Evolutionary conservation across 2,888 invertebrate species (phyloP), one percentile per base, ranked within the genome.

Genomic region (Xylocampa areola): DNA sequence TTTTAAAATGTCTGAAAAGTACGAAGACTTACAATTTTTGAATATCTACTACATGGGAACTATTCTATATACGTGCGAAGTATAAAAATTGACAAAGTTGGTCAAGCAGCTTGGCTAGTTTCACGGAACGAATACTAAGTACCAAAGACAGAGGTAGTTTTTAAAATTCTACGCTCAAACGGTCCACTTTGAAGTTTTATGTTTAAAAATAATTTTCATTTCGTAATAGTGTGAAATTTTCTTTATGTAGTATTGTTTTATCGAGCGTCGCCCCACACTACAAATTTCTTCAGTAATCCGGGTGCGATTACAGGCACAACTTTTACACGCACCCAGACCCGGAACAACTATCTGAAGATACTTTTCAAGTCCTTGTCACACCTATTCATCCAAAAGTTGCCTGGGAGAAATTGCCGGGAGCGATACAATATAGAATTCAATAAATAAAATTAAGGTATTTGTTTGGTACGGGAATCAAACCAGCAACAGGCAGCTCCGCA

Each of bases 11-110:
- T 44, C 62, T 47, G 65, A 45, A 44, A 47, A 68, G 51, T 54
- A 36, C 13, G 36, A 23, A 37, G 52, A 59, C 37, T 70, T 58
- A 62, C 47, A 63, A 41, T 69, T 59, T 64, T 65, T 55, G 63
- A 57, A 64, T 68, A 62, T 62, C 58, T 16, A 36, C 30, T 66
- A 39, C 33, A 40, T 21, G 27, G 29, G 45, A 23, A 49, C 39
- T 40, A 72, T 74, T 66, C 77, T 4, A 3, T 0, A 4, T 61
- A 64, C 68, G 68, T 66, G 61, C 51, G 36, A 57, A 62, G 76
- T 71, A 75, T 73, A 74, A 71, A 76, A 77, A 76, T 76, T 77
- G 67, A 51, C 66, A 63, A 73, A 75, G 73, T 78, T 76, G 75
- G 72, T 73, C 73, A 68, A 76, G 71, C 70, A 52, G 65, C 64